phyloP scores from a whole-genome alignment of 2,113 vertebrate species.

The Gallinago paraguaiae region DNA sequence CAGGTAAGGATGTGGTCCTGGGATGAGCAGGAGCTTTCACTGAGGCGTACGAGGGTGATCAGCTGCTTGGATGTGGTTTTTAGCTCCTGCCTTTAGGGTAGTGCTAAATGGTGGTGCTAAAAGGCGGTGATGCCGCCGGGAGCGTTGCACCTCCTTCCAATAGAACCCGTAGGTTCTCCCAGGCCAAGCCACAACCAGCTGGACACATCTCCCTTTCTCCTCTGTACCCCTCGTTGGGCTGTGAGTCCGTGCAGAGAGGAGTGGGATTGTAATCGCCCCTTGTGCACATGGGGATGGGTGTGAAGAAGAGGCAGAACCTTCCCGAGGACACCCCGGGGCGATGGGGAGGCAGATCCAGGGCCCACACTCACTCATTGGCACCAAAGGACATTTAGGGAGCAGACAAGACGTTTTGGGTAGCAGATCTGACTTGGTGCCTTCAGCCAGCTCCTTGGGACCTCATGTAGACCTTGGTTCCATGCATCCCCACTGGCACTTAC shows the following conservation, averaged over 20 bases:
- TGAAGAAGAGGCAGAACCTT: background rate
- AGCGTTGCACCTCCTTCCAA: background rate
- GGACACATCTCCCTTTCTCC: background rate
- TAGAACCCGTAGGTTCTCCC: background rate
- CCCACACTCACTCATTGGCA: rapidly evolving
- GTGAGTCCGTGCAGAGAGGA: background rate
- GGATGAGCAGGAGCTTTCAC: background rate
- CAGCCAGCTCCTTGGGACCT: background rate
- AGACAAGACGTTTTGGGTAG: rapidly evolving
- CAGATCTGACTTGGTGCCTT: background rate
- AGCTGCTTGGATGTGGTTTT: background rate
- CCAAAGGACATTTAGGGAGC: background rate
- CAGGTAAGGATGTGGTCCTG: slow-evolving; percentile 81
- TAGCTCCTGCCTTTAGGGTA: background rate
- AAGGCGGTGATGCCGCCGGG: rapidly evolving
- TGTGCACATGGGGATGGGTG: background rate
- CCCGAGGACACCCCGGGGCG: background rate
- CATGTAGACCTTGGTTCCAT: background rate
- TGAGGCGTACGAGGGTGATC: rapidly evolving
- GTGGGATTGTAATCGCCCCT: rapidly evolving
- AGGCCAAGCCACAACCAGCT: background rate
- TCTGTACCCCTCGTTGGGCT: rapidly evolving
- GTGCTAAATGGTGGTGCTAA: no score
- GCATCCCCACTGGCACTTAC: background rate
- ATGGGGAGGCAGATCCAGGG: background rate